Conservation (phyloP, 2,797 vertebrate species). For the Nasua narica region DNA sequence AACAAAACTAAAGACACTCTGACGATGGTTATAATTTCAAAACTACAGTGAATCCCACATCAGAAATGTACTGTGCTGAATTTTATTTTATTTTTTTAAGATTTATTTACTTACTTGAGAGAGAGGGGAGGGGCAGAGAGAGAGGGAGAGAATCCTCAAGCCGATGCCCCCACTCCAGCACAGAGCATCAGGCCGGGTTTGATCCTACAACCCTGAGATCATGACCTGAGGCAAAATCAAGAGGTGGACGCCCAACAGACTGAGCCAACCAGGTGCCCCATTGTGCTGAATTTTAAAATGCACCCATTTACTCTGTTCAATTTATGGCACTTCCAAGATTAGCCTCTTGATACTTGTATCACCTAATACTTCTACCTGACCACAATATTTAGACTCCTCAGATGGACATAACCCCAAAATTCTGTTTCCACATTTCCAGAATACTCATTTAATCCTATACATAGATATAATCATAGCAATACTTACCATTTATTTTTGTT, state of each 20-base stretch:
- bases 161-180: too few relatives aligned
- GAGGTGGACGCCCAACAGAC: too few relatives aligned
- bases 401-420: background rate
- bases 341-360: background rate
- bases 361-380: background rate
- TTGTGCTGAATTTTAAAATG: background rate
- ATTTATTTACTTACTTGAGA: background rate
- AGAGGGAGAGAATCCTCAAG: background rate
- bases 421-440: constrained; percentile 1
- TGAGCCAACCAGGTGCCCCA: too few relatives aligned
- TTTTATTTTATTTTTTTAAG: background rate
- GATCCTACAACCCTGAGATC: too few relatives aligned
- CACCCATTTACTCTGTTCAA: background rate
- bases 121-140: too few relatives aligned
- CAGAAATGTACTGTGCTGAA: background rate
- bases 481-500: background rate
- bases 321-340: background rate
- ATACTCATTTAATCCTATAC: background rate
- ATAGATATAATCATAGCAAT: background rate
- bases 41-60: background rate
- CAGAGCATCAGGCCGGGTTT: too few relatives aligned
- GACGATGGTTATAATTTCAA: background rate
- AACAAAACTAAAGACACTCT: background rate
- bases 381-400: background rate
- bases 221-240: too few relatives aligned